Evolutionary conservation across 1,140 invertebrate species (phyloP), one percentile per base, ranked within the genome.

Genomic region (Rhynchophorus ferrugineus): DNA sequence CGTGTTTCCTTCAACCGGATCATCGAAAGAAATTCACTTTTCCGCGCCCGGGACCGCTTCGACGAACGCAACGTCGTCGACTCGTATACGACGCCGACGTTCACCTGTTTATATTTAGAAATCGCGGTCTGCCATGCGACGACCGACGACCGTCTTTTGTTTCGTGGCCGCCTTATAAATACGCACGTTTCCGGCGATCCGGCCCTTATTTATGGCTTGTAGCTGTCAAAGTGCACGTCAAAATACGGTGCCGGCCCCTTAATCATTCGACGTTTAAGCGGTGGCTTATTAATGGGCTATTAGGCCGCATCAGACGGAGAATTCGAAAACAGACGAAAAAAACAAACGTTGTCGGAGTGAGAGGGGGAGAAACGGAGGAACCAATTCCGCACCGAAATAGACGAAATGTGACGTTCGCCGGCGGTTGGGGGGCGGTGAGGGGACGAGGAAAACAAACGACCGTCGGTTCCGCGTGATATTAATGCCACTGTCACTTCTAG

Each of bases 41-140:
- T n/a, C n/a, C n/a, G n/a, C n/a, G n/a, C n/a, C n/a, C n/a, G n/a
- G n/a, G n/a, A n/a, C n/a, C n/a, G n/a, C n/a, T n/a, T n/a, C n/a
- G n/a, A n/a, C n/a, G n/a, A n/a, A n/a, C n/a, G n/a, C n/a, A n/a
- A n/a, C n/a, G n/a, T n/a, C n/a, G n/a, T n/a, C n/a, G n/a, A n/a
- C n/a, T n/a, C n/a, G n/a, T n/a, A n/a, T n/a, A n/a, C n/a, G n/a
- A n/a, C n/a, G n/a, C n/a, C n/a, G n/a, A n/a, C n/a, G n/a, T n/a
- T n/a, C n/a, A n/a, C n/a, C n/a, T n/a, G n/a, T n/a, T n/a, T 61
- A 60, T 58, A 61, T 61, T 61, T 61, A 61, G 59, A 58, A 55
- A 58, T 60, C 51, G 45, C 45, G 44, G 51, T 47, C 24, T 35
- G 43, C 50, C 55, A 44, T 52, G 54, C 44, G 9, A 21, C 41